Base-by-base conservation (phyloP, 2,797 vertebrate species). In the Gorsachius magnificus region DNA sequence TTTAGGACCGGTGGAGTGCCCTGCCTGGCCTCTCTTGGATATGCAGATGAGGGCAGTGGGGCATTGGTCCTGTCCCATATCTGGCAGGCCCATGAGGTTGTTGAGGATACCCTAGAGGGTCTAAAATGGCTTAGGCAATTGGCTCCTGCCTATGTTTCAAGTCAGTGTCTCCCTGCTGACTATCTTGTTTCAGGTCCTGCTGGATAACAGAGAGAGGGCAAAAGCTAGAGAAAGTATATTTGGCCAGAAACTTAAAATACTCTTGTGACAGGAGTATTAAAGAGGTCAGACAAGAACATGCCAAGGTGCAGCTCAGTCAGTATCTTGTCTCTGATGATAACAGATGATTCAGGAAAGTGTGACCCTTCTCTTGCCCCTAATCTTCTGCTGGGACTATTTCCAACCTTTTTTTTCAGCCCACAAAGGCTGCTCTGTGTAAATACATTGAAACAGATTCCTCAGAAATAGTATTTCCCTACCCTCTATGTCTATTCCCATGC, bases 251-350 rank as follows among this genome's bases (percentile, higher is more conserved):
- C 43, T 77, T 84, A 85, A 94, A 93, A 92, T 93, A 87, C 24
- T 92, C 71, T 83, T 58, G 54, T 96, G 84, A 87, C 72, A 94
- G 58, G 26, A 91, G 22, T 75, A 91, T 89, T 92, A 83, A 89
- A 93, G 64, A 80, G 76, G 64, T 91, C 87, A 95, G 91, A 92
- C 76, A 81, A 81, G 54, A 92, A 69, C 43, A 89, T 85, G 65
- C 65, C 94, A 95, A 92, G 61, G 69, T 92, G 91, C 69, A 78
- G 76, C 58, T 97, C 87, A 89, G 65, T 86, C 79, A 69, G 46
- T 85, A 90, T 91, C 93, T 95, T 89, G 79, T 94, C 92, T 95
- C 65, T 83, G 57, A 87, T 69, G 57, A 81, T 75, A 92, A 95
- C 64, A 88, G 68, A 91, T 90, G 46, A 94, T 92, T 94, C 81